Evolutionary conservation across 2,113 vertebrate genomes (phyloP), one percentile per base, ranked within the genome.

Genomic region (Pheucticus melanocephalus): DNA sequence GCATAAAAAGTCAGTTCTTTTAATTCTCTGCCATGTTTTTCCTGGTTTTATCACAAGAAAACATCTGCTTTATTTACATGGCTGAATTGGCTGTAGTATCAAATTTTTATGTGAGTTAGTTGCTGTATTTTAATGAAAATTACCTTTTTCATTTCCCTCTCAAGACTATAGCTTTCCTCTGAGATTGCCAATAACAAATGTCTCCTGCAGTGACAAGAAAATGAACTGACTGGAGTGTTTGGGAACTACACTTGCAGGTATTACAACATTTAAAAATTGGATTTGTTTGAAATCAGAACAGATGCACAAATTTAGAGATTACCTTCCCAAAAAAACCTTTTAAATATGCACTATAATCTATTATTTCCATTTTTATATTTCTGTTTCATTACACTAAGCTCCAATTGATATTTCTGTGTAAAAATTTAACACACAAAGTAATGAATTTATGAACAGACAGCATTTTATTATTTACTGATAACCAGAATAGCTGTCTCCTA

Each of bases 201-300:
- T 96, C 94, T 95, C 96, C 96, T 95, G 95, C 88, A 80, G 96
- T 92, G 95, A 96, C 92, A 96, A 93, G 92, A 95, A 97, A 97
- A 97, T 96, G 76, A 96, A 96, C 88, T 90, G 47, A 96, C 88
- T 90, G 47, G 16, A 92, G 76, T 90, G 59, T 69, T 92, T 86
- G 59, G 16, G 64, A 97, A 59, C 92, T 92, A 66, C 42, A 82
- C 79, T 96, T 88, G 50, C 63, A 95, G 79, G 85, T 95, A 93
- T 92, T 88, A 70, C 13, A 85, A 75, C 90, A 86, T 92, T 95
- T 88, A 54, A 88, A 77, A 94, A 63, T 70, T 47, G 47, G 22
- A 35, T 90, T 86, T 77, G 25, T 88, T 90, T 15, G 15, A 92
- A 92, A 90, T 70, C 59, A 44, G 86, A 97, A 92, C 94, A 96